Conservation (phyloP, 2,113 vertebrate species). For the Stegastes partitus region DNA sequence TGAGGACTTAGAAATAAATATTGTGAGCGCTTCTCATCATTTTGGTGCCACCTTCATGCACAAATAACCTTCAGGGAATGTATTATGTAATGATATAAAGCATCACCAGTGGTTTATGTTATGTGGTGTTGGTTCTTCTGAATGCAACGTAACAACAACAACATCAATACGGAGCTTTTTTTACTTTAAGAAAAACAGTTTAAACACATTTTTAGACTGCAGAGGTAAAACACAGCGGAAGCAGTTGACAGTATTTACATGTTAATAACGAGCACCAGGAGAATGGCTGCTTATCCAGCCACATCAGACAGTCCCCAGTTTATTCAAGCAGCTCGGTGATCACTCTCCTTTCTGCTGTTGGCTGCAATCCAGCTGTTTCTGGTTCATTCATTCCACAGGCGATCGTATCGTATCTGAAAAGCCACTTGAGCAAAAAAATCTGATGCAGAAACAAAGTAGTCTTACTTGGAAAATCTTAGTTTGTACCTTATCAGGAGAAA, state of each 20-base stretch:
- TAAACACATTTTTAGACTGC: conserved; percentile 22
- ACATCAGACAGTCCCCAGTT: conserved; percentile 15
- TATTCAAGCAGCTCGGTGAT: conserved; percentile 26
- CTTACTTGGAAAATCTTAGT: conserved; percentile 4
- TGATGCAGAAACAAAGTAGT: conserved; percentile 42
- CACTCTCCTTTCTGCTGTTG: conserved; percentile 3
- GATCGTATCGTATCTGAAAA: neutral
- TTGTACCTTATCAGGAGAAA: conserved; percentile 15
- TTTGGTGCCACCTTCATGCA: too few species aligned
- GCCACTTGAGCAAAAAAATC: conserved; percentile 4
- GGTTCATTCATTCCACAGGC: conserved; percentile 1
- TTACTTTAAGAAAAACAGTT: neutral
- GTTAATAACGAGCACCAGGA: conserved; percentile 38
- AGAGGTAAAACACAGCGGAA: conserved; percentile 46
- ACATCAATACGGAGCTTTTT: neutral
- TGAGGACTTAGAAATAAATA: too few species aligned
- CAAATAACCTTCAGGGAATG: too few species aligned
- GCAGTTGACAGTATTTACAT: conserved; percentile 65
- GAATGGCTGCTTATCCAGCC: conserved; percentile 27
- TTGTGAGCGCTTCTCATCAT: too few species aligned
- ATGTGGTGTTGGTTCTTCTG: neutral
- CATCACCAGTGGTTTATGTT: neutral
- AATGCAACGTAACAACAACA: conserved; percentile 18
- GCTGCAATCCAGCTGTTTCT: conserved; percentile 35
- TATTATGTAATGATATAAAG: too few species aligned